Evolutionary conservation across 2,888 invertebrate species (phyloP).

Genomic region (Chirona hameri): DNA sequence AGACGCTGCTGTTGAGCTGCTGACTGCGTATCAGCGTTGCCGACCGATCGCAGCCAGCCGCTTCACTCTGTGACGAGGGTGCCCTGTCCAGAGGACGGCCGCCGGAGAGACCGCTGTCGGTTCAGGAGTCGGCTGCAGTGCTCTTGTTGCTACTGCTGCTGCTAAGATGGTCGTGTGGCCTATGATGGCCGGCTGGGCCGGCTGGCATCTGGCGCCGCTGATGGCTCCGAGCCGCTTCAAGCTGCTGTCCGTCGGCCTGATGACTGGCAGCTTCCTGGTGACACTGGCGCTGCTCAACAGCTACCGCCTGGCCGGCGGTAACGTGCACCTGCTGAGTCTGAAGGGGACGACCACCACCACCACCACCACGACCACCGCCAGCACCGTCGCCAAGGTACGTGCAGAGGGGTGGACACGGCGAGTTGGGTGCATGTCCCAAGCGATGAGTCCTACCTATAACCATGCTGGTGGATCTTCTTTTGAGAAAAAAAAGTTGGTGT

Average conservation of each 20-base stretch:
- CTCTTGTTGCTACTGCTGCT: neutral
- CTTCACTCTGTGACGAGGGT: constrained; percentile 1
- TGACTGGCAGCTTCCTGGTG: constrained; percentile 38
- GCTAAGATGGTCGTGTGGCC: constrained; percentile 26
- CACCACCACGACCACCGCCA: constrained; percentile 37
- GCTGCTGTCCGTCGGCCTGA: neutral
- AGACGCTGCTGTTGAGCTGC: too few relatives aligned
- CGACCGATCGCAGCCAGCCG: neutral
- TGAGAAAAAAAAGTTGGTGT: too few relatives aligned
- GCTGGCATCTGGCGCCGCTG: constrained; percentile 7
- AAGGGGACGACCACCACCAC: constrained; percentile 58
- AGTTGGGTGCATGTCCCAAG: too few relatives aligned
- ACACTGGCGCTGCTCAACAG: constrained; percentile 41
- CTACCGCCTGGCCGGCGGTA: constrained; percentile 58
- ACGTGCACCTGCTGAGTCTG: constrained; percentile 80
- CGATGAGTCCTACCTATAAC: too few relatives aligned
- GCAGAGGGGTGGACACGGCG: neutral
- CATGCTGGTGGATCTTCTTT: too few relatives aligned
- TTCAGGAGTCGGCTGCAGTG: neutral
- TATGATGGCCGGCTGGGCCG: constrained; percentile 9
- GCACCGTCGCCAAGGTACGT: neutral
- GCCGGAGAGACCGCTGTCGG: too few relatives aligned
- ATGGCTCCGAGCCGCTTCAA: neutral
- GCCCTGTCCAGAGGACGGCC: neutral
- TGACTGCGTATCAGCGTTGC: too few relatives aligned